Evolutionary conservation across 2,797 vertebrate genomes (phyloP).

Genomic region (Esox masquinongy): DNA sequence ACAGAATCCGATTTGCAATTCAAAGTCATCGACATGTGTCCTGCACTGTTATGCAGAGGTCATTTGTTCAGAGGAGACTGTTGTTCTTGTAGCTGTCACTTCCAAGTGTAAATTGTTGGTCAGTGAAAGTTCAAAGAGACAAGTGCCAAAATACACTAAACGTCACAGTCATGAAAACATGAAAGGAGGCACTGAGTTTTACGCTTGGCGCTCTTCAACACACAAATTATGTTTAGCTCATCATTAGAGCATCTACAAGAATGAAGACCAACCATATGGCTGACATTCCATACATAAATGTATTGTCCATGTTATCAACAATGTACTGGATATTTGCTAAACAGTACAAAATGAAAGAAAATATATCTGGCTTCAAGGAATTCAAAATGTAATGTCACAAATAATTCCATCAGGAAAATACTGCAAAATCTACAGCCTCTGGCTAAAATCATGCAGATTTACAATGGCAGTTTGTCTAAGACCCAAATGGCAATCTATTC

Average conservation of each 20-base stretch:
- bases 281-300: slow-evolving; percentile 35
- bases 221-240: slow-evolving; percentile 38
- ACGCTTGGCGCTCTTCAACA: slow-evolving; percentile 24
- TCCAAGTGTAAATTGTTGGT: slow-evolving; percentile 51
- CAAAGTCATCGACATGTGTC: slow-evolving; percentile 38
- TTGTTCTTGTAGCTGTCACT: slow-evolving; percentile 27
- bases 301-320: slow-evolving; percentile 31
- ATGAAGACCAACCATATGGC: slow-evolving; percentile 57
- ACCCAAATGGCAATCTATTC: background rate
- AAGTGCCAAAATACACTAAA: slow-evolving; percentile 39
- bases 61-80: slow-evolving; percentile 32
- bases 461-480: slow-evolving; percentile 54
- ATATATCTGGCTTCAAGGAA: slow-evolving; percentile 58
- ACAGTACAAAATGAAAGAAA: slow-evolving; percentile 10
- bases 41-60: slow-evolving; percentile 32
- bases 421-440: slow-evolving; percentile 51
- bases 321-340: background rate
- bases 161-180: background rate
- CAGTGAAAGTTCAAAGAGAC: slow-evolving; percentile 1
- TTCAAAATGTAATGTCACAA: slow-evolving; percentile 68
- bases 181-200: background rate
- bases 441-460: slow-evolving; percentile 64
- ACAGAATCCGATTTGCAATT: slow-evolving; percentile 48
- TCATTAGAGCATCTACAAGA: slow-evolving; percentile 49
- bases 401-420: slow-evolving; percentile 65